phyloP scores from a whole-genome alignment of 2,797 vertebrate species.

The Sebastes melanostomus region DNA sequence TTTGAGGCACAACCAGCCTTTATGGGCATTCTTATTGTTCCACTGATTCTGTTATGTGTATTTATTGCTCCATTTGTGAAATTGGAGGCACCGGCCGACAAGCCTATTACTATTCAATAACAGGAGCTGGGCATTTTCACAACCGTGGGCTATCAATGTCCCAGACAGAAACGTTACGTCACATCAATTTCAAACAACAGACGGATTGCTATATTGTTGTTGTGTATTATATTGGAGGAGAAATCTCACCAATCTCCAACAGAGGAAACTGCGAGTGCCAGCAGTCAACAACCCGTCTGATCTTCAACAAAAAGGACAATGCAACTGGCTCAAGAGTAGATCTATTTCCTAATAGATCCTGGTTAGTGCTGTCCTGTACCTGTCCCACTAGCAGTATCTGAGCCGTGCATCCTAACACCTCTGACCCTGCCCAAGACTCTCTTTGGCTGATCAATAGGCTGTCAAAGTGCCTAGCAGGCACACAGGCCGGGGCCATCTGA shows the following conservation, averaged over 20 bases:
- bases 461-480: conserved; percentile 76
- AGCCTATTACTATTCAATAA: conserved; percentile 79
- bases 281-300: conserved; percentile 37
- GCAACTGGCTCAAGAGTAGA: conserved; percentile 37
- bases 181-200: conserved; percentile 61
- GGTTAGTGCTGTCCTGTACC: conserved; percentile 54
- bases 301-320: conserved; percentile 41
- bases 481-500: conserved; percentile 64
- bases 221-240: conserved; percentile 40
- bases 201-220: conserved; percentile 49
- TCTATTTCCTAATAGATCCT: conserved; percentile 51
- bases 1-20: conserved; percentile 63
- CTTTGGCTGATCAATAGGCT: conserved; percentile 76
- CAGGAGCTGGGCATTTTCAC: conserved; percentile 74
- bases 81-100: conserved; percentile 76
- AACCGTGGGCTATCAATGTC: conserved; percentile 64
- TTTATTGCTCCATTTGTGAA: conserved; percentile 83
- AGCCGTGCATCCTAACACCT: conserved; percentile 64
- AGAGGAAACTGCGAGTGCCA: conserved; percentile 23
- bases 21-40: conserved; percentile 74
- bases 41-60: conserved; percentile 75
- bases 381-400: conserved; percentile 51
- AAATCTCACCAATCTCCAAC: conserved; percentile 19
- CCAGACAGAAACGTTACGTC: conserved; percentile 71
- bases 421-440: conserved; percentile 62